phyloP scores from a whole-genome alignment of 2,797 vertebrate genomes.

The Arctocebus calabarensis region DNA sequence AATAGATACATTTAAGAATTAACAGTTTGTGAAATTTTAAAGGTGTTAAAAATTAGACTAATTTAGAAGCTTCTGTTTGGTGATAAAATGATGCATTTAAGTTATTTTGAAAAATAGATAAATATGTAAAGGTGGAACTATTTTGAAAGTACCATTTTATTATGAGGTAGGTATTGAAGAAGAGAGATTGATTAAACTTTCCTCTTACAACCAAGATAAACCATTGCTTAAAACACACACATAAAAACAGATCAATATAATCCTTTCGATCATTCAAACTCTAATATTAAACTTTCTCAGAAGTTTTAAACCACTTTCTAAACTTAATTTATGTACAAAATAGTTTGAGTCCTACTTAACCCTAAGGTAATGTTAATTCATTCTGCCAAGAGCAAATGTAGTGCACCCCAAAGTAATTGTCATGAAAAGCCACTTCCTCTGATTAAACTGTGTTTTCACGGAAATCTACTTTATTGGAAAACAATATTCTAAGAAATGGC shows the following conservation, averaged over 20 bases:
- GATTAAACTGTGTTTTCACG: constrained; percentile 73
- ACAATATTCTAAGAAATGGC: constrained; percentile 60
- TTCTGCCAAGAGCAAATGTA: constrained; percentile 68
- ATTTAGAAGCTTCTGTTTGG: not conserved
- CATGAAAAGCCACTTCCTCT: constrained; percentile 69
- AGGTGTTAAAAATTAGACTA: not conserved
- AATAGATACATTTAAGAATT: not conserved
- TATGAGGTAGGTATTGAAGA: not conserved
- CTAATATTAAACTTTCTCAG: constrained; percentile 41
- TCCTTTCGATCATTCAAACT: constrained; percentile 37
- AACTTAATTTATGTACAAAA: constrained; percentile 69
- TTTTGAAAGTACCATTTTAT: not conserved
- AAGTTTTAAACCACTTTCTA: constrained; percentile 71
- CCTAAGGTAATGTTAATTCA: constrained; percentile 72
- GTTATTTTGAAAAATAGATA: not conserved
- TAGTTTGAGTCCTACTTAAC: constrained; percentile 73
- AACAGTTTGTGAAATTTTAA: not conserved
- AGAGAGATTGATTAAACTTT: not conserved
- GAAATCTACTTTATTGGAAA: constrained; percentile 72
- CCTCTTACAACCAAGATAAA: not conserved
- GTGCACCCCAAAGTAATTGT: constrained; percentile 61
- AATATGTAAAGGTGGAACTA: not conserved
- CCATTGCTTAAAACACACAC: not conserved
- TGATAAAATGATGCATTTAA: constrained; percentile 1
- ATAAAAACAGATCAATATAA: not conserved